Base-by-base conservation (phyloP, 2,888 invertebrate species). In the Cephalotes varians region DNA sequence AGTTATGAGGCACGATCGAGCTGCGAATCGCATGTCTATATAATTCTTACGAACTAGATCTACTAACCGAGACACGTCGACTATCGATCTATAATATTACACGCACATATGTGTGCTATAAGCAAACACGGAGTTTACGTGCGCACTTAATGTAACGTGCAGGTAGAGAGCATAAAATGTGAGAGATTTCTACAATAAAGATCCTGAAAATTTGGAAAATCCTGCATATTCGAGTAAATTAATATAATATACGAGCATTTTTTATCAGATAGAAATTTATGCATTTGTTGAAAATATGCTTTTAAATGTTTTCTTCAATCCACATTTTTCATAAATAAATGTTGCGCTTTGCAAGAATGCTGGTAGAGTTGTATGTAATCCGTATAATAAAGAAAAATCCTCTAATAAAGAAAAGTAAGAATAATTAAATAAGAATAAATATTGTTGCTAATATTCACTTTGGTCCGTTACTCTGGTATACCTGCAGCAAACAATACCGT, bases 1-100 rank as follows among this genome's bases (percentile, higher is more conserved):
- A 37, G 79, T 21, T 58, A 58, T 31, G 67, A 72, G 71, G 44
- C 81, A 81, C 54, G 76, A 77, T 80, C 60, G 37, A 60, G 18
- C 51, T 21, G 21, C 44, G 25, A 80, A 62, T 84, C 65, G 80
- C 82, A 82, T 77, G 85, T 51, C 85, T 80, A 74, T 71, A 74
- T 72, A 82, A 86, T 88, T 87, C 85, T 79, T 81, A 49, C 81
- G 91, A 91, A 90, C 91, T 91, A 91, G 92, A 91, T 91, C 91
- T 84, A 85, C 84, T 91, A 86, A 90, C 90, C 90, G 86, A 86
- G 88, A 88, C 87, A 82, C 79, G 51, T 84, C 65, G 82, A 40
- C 82, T 73, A 89, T 91, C 86, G 90, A 91, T 91, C 85, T 88
- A 87, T 15, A 25, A 71, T 84, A 84, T 79, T 67, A 56, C 82